Conservation (phyloP, 1,140 invertebrate species). For the Ditylenchus dipsaci region DNA sequence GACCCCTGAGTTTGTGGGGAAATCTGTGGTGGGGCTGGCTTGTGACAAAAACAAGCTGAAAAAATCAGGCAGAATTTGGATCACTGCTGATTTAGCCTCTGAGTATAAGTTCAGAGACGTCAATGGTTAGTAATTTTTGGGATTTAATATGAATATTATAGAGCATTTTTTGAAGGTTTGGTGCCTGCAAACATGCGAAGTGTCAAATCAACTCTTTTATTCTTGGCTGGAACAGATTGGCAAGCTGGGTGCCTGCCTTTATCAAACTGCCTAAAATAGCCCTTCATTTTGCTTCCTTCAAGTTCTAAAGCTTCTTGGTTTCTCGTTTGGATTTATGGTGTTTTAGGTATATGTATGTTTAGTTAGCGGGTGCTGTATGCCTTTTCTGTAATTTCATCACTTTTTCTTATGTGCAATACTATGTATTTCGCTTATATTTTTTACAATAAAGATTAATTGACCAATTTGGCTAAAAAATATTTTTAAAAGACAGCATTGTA, state of each 20-base stretch:
- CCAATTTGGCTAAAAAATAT: too few species aligned
- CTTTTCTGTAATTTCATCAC: too few species aligned
- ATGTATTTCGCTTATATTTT: too few species aligned
- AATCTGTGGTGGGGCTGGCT: constrained; percentile 35
- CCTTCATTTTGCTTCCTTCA: constrained; percentile 34
- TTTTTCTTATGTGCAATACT: too few species aligned
- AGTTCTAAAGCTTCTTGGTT: too few species aligned
- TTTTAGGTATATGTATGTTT: too few species aligned
- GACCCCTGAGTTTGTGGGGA: constrained; percentile 36
- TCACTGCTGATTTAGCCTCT: constrained; percentile 33
- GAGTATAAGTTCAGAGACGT: constrained; percentile 32
- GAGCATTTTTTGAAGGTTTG: constrained; percentile 18
- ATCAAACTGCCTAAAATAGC: constrained; percentile 35
- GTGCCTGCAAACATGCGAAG: constrained; percentile 28
- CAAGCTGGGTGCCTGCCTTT: constrained; percentile 22
- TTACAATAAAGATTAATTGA: too few species aligned
- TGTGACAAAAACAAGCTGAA: constrained; percentile 17
- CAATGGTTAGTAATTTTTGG: constrained; percentile 21
- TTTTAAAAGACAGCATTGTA: too few species aligned
- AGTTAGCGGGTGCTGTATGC: too few species aligned
- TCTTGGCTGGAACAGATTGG: constrained; percentile 32
- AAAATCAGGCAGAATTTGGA: constrained; percentile 31
- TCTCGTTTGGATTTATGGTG: too few species aligned
- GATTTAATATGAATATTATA: background rate
- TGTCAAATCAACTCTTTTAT: constrained; percentile 25